Conservation (phyloP, 2,113 vertebrate species). For the Hemiscyllium ocellatum region DNA sequence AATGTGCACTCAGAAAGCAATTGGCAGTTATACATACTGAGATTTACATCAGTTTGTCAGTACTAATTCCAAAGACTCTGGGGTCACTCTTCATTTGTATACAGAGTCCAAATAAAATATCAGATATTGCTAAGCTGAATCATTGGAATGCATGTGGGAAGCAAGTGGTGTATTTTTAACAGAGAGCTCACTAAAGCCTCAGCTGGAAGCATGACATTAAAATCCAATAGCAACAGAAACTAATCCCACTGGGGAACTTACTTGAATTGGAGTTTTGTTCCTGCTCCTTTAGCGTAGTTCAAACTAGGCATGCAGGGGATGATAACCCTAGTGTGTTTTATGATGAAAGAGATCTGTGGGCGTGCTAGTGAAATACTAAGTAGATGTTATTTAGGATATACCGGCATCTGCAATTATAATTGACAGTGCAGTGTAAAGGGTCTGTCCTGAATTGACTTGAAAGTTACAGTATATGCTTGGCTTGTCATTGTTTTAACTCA, state of each 20-base stretch:
- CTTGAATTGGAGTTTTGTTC: constrained; percentile 28
- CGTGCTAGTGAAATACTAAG: constrained; percentile 3
- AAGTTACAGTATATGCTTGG: background rate
- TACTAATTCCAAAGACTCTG: constrained; percentile 23
- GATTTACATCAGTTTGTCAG: constrained; percentile 33
- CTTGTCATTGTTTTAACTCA: background rate
- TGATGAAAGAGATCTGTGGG: constrained; percentile 31
- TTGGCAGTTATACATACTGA: constrained; percentile 7
- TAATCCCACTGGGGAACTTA: constrained; percentile 15
- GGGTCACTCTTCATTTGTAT: background rate
- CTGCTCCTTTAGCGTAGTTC: background rate
- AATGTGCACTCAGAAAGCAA: constrained; percentile 10
- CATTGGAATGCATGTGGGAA: constrained; percentile 33
- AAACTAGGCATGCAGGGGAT: constrained; percentile 7
- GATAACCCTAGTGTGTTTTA: background rate
- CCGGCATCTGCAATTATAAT: constrained; percentile 6
- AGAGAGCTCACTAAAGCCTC: constrained; percentile 32
- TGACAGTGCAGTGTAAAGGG: background rate
- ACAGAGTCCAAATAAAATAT: constrained; percentile 29
- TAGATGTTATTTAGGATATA: background rate
- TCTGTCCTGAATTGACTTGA: constrained; percentile 5
- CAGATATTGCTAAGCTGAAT: constrained; percentile 27
- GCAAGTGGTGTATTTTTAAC: constrained; percentile 34
- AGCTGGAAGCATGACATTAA: constrained; percentile 16
- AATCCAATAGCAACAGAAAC: constrained; percentile 30